These are phyloP conservation scores for Sander vitreus DNA, from an alignment of 2,113 vertebrate genomes.

Conservation along the genomic window DNA sequence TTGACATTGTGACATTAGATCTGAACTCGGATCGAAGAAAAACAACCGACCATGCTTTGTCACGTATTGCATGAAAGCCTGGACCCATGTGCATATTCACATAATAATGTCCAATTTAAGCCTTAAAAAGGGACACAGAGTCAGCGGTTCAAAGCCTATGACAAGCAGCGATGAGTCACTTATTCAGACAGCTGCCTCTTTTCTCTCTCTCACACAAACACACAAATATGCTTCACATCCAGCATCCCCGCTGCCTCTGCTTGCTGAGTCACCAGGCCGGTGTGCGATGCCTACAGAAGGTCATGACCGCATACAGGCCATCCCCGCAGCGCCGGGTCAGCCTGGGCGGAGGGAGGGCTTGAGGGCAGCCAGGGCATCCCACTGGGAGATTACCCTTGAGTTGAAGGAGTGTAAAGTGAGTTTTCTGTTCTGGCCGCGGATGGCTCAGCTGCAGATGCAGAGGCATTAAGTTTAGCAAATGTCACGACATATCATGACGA, in stretches of 20 bases:
- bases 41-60: slow-evolving; percentile 13
- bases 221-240: slow-evolving; percentile 44
- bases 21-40: background rate
- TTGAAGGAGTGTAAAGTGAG: slow-evolving; percentile 29
- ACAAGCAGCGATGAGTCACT: slow-evolving; percentile 51
- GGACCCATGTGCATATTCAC: background rate
- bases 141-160: slow-evolving; percentile 52
- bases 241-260: slow-evolving; percentile 52
- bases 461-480: slow-evolving; percentile 7
- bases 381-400: slow-evolving; percentile 40
- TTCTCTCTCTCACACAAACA: slow-evolving; percentile 4
- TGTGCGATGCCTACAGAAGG: slow-evolving; percentile 52
- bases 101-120: slow-evolving; percentile 36
- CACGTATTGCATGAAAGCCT: slow-evolving; percentile 8
- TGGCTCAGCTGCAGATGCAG: slow-evolving; percentile 32
- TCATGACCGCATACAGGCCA: slow-evolving; percentile 59
- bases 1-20: slow-evolving; percentile 1
- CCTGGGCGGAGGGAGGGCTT: background rate
- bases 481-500: slow-evolving; percentile 30
- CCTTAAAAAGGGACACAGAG: slow-evolving; percentile 26
- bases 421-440: background rate
- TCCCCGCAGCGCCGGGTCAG: slow-evolving; percentile 38
- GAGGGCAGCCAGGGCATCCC: slow-evolving; percentile 36
- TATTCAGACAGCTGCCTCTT: slow-evolving; percentile 49
- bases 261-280: slow-evolving; percentile 71